These are phyloP conservation scores for Peromyscus eremicus DNA, from an alignment of 2,797 vertebrate genomes.

Conservation along the genomic window DNA sequence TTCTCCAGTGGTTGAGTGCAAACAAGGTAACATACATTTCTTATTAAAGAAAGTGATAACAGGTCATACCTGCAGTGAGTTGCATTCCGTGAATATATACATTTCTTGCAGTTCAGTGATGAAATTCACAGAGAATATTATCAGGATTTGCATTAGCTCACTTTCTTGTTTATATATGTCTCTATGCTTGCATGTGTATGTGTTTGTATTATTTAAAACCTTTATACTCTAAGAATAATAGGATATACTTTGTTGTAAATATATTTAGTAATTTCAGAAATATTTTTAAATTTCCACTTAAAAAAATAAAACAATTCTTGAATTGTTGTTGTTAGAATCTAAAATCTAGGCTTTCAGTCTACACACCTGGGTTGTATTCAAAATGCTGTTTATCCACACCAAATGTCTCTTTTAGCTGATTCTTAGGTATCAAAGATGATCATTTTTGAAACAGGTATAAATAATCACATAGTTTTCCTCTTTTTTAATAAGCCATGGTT, in stretches of 20 bases:
- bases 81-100: neutral
- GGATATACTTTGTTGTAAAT: neutral
- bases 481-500: neutral
- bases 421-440: neutral
- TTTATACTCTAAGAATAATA: neutral
- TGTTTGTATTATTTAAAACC: neutral
- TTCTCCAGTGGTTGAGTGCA: neutral
- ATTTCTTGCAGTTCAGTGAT: neutral
- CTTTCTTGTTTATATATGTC: neutral
- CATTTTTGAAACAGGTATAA: neutral
- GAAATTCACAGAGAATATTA: neutral
- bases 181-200: neutral
- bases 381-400: neutral
- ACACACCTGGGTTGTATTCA: neutral
- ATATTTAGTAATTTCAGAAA: neutral
- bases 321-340: neutral
- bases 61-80: neutral
- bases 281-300: neutral
- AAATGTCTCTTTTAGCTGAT: slow-evolving; percentile 9
- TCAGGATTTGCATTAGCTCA: neutral
- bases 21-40: neutral
- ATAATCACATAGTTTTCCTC: neutral
- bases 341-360: neutral
- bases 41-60: neutral
- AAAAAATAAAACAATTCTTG: neutral